Evolutionary conservation across 2,113 vertebrate genomes (phyloP).

Genomic region (Bos javanicus): DNA sequence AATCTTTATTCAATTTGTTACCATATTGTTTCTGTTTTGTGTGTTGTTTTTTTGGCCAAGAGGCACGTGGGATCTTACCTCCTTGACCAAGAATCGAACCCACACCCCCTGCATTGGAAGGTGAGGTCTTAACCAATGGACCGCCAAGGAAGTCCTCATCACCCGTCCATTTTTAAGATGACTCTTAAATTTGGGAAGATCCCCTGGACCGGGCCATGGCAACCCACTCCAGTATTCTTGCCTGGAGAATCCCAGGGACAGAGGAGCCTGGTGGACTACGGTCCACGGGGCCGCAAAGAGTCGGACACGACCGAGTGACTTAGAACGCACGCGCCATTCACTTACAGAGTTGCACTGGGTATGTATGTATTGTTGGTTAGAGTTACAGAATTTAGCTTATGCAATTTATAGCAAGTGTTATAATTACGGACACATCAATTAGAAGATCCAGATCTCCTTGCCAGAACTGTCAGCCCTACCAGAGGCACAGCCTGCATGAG

Average conservation of each 20-base stretch:
- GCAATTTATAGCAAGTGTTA: neutral
- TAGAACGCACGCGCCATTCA: fast-evolving
- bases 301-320: neutral
- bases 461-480: neutral
- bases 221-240: neutral
- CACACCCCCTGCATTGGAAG: neutral
- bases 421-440: neutral
- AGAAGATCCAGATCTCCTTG: neutral
- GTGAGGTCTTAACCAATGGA: neutral
- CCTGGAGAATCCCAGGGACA: neutral
- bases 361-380: fast-evolving
- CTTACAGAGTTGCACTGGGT: neutral
- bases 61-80: neutral
- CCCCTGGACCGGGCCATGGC: neutral
- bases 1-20: neutral
- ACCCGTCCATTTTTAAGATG: neutral
- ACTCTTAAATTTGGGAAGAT: neutral
- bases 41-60: neutral
- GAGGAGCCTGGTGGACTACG: fast-evolving
- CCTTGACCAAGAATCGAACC: neutral
- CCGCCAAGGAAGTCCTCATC: neutral
- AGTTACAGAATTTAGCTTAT: no score
- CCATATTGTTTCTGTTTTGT: neutral
- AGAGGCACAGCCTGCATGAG: neutral
- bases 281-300: neutral